Conservation (phyloP, 2,888 invertebrate species). For the Platerodrilus igneus region DNA sequence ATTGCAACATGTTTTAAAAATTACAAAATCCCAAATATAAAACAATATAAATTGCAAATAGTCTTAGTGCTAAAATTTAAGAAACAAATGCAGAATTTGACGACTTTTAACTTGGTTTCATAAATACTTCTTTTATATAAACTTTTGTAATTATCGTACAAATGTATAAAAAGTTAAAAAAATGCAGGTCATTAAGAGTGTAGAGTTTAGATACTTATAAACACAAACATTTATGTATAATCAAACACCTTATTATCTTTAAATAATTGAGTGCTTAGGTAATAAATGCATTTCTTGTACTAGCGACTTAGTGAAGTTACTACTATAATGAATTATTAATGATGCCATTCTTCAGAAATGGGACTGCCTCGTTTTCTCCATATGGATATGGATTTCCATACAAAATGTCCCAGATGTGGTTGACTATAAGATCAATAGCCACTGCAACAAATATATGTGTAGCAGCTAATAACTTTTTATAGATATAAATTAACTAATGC, state of each 20-base stretch:
- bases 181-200: conserved; percentile 1
- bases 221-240: conserved; percentile 1
- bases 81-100: no score
- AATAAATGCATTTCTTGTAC: conserved; percentile 11
- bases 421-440: conserved; percentile 98
- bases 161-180: conserved; percentile 4
- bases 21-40: no score
- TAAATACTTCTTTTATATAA: conserved; percentile 4
- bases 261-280: conserved; percentile 15
- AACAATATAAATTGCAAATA: no score
- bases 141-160: conserved; percentile 6
- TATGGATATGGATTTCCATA: conserved; percentile 51
- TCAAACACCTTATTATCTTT: no score
- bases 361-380: conserved; percentile 44
- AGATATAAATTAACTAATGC: conserved; percentile 6
- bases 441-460: conserved; percentile 69
- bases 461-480: conserved; percentile 16
- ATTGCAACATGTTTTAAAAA: no score
- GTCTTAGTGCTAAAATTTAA: no score
- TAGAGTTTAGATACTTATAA: conserved; percentile 1
- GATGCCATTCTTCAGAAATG: conserved; percentile 31
- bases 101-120: no score
- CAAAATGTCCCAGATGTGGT: conserved; percentile 97
- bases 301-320: conserved; percentile 5
- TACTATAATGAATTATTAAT: conserved; percentile 21